A percentile compares a stretch with the other conserved stretches of the same genome.
phyloP scores from a whole-genome alignment of 2,113 vertebrate genomes.

The Aldabrachelys gigantea region DNA sequence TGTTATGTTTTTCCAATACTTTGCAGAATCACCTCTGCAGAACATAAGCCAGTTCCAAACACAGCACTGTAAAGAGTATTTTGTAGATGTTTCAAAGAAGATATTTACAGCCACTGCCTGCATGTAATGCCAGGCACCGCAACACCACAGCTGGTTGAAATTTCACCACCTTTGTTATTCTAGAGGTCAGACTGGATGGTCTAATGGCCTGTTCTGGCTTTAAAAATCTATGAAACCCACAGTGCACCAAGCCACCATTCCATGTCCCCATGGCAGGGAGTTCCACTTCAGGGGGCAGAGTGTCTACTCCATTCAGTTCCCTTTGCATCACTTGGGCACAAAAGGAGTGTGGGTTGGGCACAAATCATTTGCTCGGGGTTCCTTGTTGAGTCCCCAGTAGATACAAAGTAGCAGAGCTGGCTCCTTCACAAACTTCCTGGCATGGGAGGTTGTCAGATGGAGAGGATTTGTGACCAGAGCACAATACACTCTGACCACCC shows the following conservation, averaged over 20 bases:
- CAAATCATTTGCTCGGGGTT: neutral
- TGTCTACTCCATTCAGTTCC: neutral
- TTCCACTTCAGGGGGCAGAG: neutral
- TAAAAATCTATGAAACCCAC: neutral
- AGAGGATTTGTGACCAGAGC: neutral
- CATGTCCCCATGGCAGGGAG: accelerated
- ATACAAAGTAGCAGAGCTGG: neutral
- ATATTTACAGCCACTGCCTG: neutral
- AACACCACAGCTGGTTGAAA: neutral
- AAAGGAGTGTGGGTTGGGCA: neutral
- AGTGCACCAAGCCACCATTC: neutral
- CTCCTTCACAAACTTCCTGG: neutral
- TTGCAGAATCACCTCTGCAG: neutral
- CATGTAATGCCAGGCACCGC: neutral
- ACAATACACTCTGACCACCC: neutral
- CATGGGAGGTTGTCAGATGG: neutral
- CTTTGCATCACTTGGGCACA: neutral
- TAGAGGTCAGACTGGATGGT: neutral
- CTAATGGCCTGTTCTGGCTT: neutral
- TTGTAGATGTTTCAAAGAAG: no score
- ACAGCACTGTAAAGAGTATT: no score
- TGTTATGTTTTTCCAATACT: neutral
- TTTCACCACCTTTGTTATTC: neutral
- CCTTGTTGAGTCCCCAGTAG: neutral
- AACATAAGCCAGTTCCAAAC: neutral